phyloP scores from a whole-genome alignment of 2,113 vertebrate genomes.

The Pimephales promelas region DNA sequence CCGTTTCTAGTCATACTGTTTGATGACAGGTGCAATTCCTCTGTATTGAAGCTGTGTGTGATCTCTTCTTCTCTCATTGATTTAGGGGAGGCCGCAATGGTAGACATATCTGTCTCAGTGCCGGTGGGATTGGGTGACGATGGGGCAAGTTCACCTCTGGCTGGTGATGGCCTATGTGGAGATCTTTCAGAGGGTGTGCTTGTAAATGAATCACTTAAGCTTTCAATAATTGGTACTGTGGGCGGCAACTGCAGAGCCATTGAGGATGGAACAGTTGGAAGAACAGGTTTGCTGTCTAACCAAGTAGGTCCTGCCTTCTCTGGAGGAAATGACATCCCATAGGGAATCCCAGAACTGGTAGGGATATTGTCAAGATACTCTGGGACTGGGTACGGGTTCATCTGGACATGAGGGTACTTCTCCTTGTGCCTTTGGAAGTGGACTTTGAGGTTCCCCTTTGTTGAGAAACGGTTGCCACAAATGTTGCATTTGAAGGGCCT shows the following conservation, averaged over 20 bases:
- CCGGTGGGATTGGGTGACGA: slow-evolving; percentile 83
- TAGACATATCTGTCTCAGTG: slow-evolving; percentile 63
- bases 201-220: slow-evolving; percentile 83
- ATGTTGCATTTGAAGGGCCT: slow-evolving; percentile 99
- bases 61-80: slow-evolving; percentile 65
- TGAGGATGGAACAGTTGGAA: slow-evolving; percentile 80
- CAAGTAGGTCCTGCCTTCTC: slow-evolving; percentile 92
- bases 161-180: slow-evolving; percentile 84
- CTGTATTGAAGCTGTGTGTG: slow-evolving; percentile 75
- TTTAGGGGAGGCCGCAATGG: slow-evolving; percentile 77
- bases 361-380: slow-evolving; percentile 98
- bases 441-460: slow-evolving; percentile 97
- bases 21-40: slow-evolving; percentile 77
- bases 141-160: slow-evolving; percentile 85
- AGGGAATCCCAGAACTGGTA: slow-evolving; percentile 94
- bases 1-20: slow-evolving; percentile 66
- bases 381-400: slow-evolving; percentile 98
- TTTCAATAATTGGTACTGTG: slow-evolving; percentile 74
- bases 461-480: slow-evolving; percentile 98
- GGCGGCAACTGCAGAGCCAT: slow-evolving; percentile 86
- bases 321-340: slow-evolving; percentile 92
- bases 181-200: slow-evolving; percentile 85
- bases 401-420: slow-evolving; percentile 97
- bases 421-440: slow-evolving; percentile 99
- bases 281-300: slow-evolving; percentile 91